Conservation (phyloP, 2,113 vertebrate species). For the Ailuropoda melanoleuca region DNA sequence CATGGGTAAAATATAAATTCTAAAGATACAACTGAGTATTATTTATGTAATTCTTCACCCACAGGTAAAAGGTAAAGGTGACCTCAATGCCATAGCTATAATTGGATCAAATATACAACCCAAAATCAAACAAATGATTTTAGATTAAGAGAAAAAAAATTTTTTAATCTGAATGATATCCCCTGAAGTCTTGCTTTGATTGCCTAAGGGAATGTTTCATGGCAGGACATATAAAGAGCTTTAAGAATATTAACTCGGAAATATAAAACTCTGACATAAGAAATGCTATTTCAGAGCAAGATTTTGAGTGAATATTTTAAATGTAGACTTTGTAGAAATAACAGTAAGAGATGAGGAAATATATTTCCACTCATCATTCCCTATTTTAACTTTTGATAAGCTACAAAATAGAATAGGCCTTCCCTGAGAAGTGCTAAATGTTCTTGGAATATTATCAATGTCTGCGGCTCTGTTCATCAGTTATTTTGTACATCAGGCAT, state of each 20-base stretch:
- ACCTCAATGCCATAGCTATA: not conserved
- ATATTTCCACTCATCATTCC: not conserved
- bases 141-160: not conserved
- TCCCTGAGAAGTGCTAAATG: not conserved
- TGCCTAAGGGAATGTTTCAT: not conserved
- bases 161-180: not conserved
- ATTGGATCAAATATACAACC: not conserved
- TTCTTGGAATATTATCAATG: not conserved
- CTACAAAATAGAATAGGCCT: not conserved
- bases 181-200: not conserved
- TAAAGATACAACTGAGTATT: not conserved
- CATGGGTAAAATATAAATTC: not conserved
- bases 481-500: not conserved
- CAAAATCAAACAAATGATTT: not conserved
- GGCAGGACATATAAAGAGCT: constrained; percentile 10
- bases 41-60: not conserved
- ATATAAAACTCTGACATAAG: constrained; percentile 46
- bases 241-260: constrained; percentile 43
- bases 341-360: constrained; percentile 16
- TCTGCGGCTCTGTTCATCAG: not conserved
- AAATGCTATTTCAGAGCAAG: constrained; percentile 50
- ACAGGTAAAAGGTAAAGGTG: not conserved
- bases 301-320: constrained; percentile 27
- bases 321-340: constrained; percentile 47
- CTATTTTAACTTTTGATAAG: not conserved